Evolutionary conservation across 2,888 invertebrate genomes (phyloP), one percentile per base, ranked within the genome.

Genomic region (Torymus tubicola): DNA sequence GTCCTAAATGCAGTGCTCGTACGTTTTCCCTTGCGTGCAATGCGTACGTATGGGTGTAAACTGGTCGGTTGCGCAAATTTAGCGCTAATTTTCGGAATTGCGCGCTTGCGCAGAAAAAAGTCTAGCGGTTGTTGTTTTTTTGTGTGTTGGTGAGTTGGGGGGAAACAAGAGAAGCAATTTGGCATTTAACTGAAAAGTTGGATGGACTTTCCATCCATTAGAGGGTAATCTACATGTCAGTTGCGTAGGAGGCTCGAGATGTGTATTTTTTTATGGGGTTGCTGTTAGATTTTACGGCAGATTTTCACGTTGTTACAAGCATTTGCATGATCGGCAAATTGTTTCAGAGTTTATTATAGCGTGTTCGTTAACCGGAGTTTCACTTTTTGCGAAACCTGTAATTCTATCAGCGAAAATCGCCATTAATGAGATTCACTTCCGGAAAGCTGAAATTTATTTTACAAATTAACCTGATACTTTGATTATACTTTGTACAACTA

Each of bases 201-300:
- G 31, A 31, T 31, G 31, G 18, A 50, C 74, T 65, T 74, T 74
- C 65, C 65, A 73, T 14, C 55, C 50, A 68, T 79, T 73, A 68
- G 57, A 24, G 67, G 58, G n/a, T 58, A 53, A 78, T 53, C 63
- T 52, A n/a, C n/a, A 3, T 31, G 16, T 50, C 73, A 4, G n/a
- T 42, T 58, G 24, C 14, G 31, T 60, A 1, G n/a, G 31, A 31
- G 31, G 31, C 31, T 31, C 31, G 31, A 3, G 31, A 31, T 31
- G 31, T 31, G 31, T 8, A 31, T 31, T 31, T 31, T 31, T 31
- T 31, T 31, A 31, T 3, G 2, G 2, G 31, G 53, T 55, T 53
- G 11, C 31, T 24, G 57, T 53, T 24, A 8, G 57, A 14, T 58
- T 76, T 70, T 77, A 70, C 24, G 50, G 42, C 2, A 61, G 69